Evolutionary conservation across 2,888 invertebrate species (phyloP), one percentile per base, ranked within the genome.

Genomic region (Ophion ellenae): DNA sequence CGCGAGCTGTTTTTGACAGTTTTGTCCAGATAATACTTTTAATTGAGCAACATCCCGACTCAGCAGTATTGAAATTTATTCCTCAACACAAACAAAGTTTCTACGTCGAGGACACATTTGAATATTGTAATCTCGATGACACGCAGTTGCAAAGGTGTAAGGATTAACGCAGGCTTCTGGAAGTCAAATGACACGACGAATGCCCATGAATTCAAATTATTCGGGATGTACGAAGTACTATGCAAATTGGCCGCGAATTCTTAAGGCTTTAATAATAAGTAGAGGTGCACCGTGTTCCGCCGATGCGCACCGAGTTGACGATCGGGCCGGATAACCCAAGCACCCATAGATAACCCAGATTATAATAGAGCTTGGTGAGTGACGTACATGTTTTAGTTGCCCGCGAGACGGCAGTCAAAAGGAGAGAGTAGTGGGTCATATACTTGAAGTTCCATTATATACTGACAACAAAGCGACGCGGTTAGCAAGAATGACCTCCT

Each of bases 101-200:
- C 9, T 11, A 40, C 53, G 36, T 40, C 24, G 24, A 20, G 20
- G 45, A 45, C 20, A 61, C 20, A 47, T 64, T 75, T 10, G 4
- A 28, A 63, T 76, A 32, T 64, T 47, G 45, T 17, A 76, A 64
- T 47, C 9, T n/a, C 36, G 24, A 57, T 17, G 7, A 11, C 32
- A 47, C 24, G 45, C 17, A 20, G 57, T 47, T 64, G 14, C 47
- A 64, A 75, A 64, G 75, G 24, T 32, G 64, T 32, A 28, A 74
- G 61, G 28, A 73, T 59, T 63, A 14, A 24, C 20, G 3, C 20
- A 28, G 20, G 47, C 53, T 66, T 77, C 20, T 77, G 57, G 32
- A 77, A 67, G 76, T 67, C 67, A 77, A 77, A 77, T 77, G 24
- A 74, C 24, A 28, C 40, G 53, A 17, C 17, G 61, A 17, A 11